phyloP scores from a whole-genome alignment of 2,113 vertebrate genomes.

The Syrrhaptes paradoxus region DNA sequence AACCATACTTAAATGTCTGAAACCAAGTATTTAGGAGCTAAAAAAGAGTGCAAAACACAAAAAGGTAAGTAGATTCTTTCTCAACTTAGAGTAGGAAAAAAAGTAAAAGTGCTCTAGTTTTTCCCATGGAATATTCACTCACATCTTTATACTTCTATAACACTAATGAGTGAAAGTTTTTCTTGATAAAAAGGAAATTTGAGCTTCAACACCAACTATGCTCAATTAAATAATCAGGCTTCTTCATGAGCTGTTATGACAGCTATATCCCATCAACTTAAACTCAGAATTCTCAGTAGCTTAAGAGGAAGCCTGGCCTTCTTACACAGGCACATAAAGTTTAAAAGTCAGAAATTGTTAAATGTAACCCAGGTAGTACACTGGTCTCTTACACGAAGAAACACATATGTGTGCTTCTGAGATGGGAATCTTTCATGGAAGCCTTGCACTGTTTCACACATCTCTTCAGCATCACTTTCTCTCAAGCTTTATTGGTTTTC shows the following conservation, averaged over 20 bases:
- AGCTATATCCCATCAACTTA: background rate
- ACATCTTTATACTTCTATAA: slow-evolving; percentile 24
- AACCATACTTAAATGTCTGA: background rate
- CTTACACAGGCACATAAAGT: background rate
- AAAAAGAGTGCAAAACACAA: background rate
- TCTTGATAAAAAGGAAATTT: background rate
- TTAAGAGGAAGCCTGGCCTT: background rate
- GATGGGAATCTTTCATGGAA: background rate
- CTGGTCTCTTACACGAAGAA: background rate
- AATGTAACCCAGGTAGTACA: background rate
- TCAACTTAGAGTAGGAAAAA: background rate
- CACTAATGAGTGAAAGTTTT: background rate
- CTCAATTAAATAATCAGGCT: background rate
- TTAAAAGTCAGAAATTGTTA: background rate
- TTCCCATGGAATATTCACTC: background rate
- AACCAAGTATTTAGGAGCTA: background rate
- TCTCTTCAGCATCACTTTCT: background rate
- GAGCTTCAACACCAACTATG: background rate
- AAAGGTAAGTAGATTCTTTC: background rate
- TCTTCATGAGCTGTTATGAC: background rate
- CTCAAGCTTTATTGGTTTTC: background rate
- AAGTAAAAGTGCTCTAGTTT: background rate
- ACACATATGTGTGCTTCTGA: background rate
- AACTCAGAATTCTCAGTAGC: background rate
- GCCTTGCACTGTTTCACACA: background rate